A percentile compares a stretch with the other conserved stretches of the same genome.
These are phyloP conservation scores for Drosophila stalkeri DNA, from an alignment of 2,888 invertebrate genomes.

Conservation along the genomic window DNA sequence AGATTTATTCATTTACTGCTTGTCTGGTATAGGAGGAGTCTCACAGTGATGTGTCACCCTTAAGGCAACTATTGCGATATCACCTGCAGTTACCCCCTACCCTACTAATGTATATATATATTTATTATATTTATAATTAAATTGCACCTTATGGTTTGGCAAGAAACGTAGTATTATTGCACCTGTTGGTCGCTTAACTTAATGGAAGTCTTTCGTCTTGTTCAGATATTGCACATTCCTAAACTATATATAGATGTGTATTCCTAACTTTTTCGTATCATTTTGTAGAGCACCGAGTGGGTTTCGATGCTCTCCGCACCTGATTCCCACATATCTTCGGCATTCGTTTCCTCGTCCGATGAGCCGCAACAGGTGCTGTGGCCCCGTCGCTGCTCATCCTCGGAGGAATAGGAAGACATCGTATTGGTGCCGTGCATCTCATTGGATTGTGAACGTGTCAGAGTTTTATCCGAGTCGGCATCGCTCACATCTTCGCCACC, in stretches of 20 bases:
- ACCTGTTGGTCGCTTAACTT: constrained; percentile 57
- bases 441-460: constrained; percentile 74
- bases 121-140: constrained; percentile 6
- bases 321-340: constrained; percentile 93
- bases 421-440: constrained; percentile 60
- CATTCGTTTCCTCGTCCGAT: constrained; percentile 89
- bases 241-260: constrained; percentile 11
- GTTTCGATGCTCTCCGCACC: constrained; percentile 95
- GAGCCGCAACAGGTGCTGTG: constrained; percentile 87
- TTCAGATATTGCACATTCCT: constrained; percentile 63
- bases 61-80: constrained; percentile 38
- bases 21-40: not conserved
- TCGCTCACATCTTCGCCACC: constrained; percentile 70
- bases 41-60: constrained; percentile 17
- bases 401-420: constrained; percentile 79
- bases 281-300: constrained; percentile 94
- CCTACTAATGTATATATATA: not conserved
- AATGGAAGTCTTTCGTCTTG: constrained; percentile 55
- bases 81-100: constrained; percentile 21
- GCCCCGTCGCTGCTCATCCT: constrained; percentile 88
- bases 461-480: constrained; percentile 80
- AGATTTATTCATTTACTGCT: constrained; percentile 41
- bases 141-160: constrained; percentile 76
- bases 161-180: constrained; percentile 70
- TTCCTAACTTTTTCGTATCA: constrained; percentile 86